A percentile compares a stretch with the other conserved stretches of the same genome.
phyloP scores from a whole-genome alignment of 2,888 invertebrate genomes.

The Diadegma fenestrale region DNA sequence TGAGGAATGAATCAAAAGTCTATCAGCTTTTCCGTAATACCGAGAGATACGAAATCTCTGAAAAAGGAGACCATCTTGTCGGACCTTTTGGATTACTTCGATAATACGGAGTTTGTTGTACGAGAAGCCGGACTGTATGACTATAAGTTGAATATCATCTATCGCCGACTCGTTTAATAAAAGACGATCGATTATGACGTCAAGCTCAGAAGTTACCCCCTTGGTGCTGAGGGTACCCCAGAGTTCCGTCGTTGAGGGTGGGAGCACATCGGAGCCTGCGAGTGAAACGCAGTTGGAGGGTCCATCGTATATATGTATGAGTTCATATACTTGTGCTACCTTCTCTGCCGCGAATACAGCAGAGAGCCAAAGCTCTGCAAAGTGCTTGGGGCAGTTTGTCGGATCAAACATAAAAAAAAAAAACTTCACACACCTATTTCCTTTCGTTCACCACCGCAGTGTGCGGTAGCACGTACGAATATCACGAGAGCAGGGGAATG shows the following conservation, averaged over 20 bases:
- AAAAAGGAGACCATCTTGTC: background rate
- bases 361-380: constrained; percentile 46
- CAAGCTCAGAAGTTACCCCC: constrained; percentile 68
- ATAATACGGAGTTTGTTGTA: background rate
- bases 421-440: constrained; percentile 57
- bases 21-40: background rate
- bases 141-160: constrained; percentile 55
- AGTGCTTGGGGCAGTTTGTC: constrained; percentile 54
- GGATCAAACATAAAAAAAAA: constrained; percentile 60
- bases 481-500: constrained; percentile 30
- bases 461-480: constrained; percentile 50
- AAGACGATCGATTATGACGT: constrained; percentile 69
- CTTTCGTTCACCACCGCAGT: constrained; percentile 44
- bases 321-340: constrained; percentile 11
- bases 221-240: constrained; percentile 60
- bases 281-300: constrained; percentile 66
- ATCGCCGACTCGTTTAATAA: constrained; percentile 61
- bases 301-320: constrained; percentile 44
- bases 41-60: background rate
- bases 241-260: constrained; percentile 52
- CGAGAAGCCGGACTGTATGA: constrained; percentile 17
- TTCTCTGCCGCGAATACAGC: background rate
- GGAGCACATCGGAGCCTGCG: constrained; percentile 60
- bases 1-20: background rate
- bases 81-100: background rate